A percentile compares a stretch with the other conserved stretches of the same genome.
These are phyloP conservation scores for Nowickia ferox DNA, from an alignment of 2,888 invertebrate genomes.

Conservation along the genomic window DNA sequence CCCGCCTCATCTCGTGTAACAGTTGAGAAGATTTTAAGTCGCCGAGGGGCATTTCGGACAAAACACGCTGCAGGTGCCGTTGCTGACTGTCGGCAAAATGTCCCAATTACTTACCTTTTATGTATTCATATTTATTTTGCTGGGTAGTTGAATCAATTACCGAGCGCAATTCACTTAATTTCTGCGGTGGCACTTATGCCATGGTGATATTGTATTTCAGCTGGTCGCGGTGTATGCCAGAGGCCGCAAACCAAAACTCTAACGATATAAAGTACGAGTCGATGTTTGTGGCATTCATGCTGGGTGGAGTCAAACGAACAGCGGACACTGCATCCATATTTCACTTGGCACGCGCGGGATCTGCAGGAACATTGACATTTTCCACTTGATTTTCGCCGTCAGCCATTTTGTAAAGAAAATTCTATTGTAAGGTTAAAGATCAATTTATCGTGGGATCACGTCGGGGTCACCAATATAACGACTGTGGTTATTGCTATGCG, in stretches of 20 bases:
- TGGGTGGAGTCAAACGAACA: constrained; percentile 45
- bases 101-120: constrained; percentile 27
- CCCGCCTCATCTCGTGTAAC: constrained; percentile 50
- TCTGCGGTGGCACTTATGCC: constrained; percentile 41
- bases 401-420: too few species aligned
- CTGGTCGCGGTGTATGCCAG: constrained; percentile 44
- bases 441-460: too few species aligned
- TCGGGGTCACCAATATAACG: too few species aligned
- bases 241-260: constrained; percentile 61
- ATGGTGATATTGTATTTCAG: constrained; percentile 47
- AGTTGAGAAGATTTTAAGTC: constrained; percentile 46
- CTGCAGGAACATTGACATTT: too few species aligned
- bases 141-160: constrained; percentile 40
- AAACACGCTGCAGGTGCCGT: constrained; percentile 37
- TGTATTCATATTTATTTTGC: constrained; percentile 49
- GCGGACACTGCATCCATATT: constrained; percentile 6
- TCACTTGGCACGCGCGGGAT: neutral
- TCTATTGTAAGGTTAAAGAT: too few species aligned
- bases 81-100: constrained; percentile 57
- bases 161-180: constrained; percentile 35
- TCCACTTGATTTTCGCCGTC: too few species aligned
- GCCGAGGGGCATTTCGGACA: constrained; percentile 42
- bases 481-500: too few species aligned
- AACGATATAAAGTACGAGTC: constrained; percentile 54
- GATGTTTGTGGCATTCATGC: constrained; percentile 53